Percentiles rank a stretch among this genome's conserved stretches.
Evolutionary conservation across 2,797 vertebrate genomes (phyloP).

Genomic region (Xenopus petersii): DNA sequence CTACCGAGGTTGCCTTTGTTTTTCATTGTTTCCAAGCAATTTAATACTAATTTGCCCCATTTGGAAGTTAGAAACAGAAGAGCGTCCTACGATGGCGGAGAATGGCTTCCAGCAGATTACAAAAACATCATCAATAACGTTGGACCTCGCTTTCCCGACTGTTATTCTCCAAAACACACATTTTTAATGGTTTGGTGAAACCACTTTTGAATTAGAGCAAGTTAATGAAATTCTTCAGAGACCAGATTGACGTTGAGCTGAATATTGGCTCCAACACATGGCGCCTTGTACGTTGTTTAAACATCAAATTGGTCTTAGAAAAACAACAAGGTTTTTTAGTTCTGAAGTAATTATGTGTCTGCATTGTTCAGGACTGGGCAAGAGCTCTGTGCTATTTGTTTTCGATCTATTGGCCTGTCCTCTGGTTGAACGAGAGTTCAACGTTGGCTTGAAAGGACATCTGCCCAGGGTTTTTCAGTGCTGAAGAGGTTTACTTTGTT

Average conservation of each 20-base stretch:
- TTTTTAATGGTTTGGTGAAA: background rate
- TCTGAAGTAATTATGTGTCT: background rate
- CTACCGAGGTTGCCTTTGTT: conserved; percentile 52
- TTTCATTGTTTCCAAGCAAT: conserved; percentile 53
- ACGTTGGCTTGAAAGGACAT: conserved; percentile 4
- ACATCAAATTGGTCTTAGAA: background rate
- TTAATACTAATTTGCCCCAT: conserved; percentile 52
- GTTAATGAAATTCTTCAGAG: background rate
- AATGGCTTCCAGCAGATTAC: background rate
- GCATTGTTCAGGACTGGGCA: background rate
- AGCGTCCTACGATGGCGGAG: background rate
- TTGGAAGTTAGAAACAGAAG: conserved; percentile 37
- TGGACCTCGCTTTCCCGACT: background rate
- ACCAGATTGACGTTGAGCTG: background rate
- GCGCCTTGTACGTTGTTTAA: background rate
- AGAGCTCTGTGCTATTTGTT: background rate
- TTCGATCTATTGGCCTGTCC: background rate
- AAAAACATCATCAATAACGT: conserved; percentile 4
- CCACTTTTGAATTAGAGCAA: background rate
- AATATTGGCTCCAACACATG: background rate
- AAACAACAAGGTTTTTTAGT: background rate
- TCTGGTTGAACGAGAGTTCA: conserved; percentile 32
- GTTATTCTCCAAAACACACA: background rate
- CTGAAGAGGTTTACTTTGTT: conserved; percentile 30
- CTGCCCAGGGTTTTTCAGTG: conserved; percentile 1